Evolutionary conservation across 2,888 invertebrate species (phyloP).

Genomic region (Cinara cedri): DNA sequence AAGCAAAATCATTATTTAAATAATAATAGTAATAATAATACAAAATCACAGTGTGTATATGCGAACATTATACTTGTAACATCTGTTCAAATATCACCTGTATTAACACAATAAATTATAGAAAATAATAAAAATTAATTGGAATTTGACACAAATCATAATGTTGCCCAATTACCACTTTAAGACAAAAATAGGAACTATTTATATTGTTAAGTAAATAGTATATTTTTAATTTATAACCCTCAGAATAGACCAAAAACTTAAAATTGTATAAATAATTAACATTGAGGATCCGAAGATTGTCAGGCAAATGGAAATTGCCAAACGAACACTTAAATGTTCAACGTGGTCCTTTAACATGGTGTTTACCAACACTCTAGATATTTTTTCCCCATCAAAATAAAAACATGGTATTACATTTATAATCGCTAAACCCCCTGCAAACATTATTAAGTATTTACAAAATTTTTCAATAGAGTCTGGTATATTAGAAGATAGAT

Average conservation of each 20-base stretch:
- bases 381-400: slow-evolving; percentile 91
- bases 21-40: too few relatives aligned
- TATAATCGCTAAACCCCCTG: slow-evolving; percentile 85
- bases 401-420: slow-evolving; percentile 93
- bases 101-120: not conserved
- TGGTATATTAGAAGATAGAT: slow-evolving; percentile 71
- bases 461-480: slow-evolving; percentile 75
- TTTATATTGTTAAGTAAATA: not conserved
- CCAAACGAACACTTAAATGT: slow-evolving; percentile 69
- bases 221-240: slow-evolving; percentile 34
- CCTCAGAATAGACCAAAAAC: slow-evolving; percentile 62
- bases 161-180: not conserved
- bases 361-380: slow-evolving; percentile 72
- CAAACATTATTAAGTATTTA: slow-evolving; percentile 83
- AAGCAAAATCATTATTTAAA: too few relatives aligned
- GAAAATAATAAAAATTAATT: slow-evolving; percentile 4
- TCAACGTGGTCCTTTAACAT: slow-evolving; percentile 65
- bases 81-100: not conserved
- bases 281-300: slow-evolving; percentile 76
- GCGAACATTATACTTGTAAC: not conserved
- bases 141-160: not conserved
- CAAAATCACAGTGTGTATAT: not conserved
- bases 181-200: slow-evolving; percentile 31
- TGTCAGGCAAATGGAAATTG: slow-evolving; percentile 73
- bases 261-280: slow-evolving; percentile 70